Conservation (phyloP, 2,797 vertebrate species). For the Sparus aurata region DNA sequence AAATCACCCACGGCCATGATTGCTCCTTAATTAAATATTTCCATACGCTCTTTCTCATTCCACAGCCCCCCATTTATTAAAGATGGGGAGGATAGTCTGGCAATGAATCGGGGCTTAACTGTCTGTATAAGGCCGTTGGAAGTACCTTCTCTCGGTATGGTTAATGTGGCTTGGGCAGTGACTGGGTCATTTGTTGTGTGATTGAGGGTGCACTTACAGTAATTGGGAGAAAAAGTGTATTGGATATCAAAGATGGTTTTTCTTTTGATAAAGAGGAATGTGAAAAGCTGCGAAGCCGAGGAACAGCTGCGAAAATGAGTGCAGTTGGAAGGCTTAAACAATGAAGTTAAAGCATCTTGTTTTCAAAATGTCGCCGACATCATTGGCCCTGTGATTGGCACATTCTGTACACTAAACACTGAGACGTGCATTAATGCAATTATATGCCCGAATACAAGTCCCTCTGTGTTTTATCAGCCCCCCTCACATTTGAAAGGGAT, state of each 20-base stretch:
- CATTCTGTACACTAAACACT: constrained; percentile 31
- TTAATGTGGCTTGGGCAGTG: constrained; percentile 50
- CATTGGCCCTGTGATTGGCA: neutral
- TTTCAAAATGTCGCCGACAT: neutral
- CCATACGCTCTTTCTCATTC: constrained; percentile 69
- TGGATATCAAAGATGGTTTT: constrained; percentile 15
- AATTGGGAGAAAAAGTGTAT: constrained; percentile 34
- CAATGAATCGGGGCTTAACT: constrained; percentile 60
- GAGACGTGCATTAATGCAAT: constrained; percentile 42
- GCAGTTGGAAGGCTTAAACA: constrained; percentile 1
- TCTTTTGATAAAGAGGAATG: constrained; percentile 23
- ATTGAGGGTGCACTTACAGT: constrained; percentile 45
- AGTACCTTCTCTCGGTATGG: constrained; percentile 45
- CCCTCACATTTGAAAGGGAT: constrained; percentile 44
- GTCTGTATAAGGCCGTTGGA: constrained; percentile 40
- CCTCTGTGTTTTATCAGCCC: constrained; percentile 26
- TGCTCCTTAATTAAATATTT: constrained; percentile 87
- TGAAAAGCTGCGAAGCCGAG: constrained; percentile 22
- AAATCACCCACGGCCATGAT: constrained; percentile 85
- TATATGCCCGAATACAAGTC: constrained; percentile 17
- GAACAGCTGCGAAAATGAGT: neutral
- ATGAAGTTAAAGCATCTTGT: neutral
- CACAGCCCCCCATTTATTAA: constrained; percentile 68
- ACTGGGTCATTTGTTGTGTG: constrained; percentile 59
- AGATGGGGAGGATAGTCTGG: constrained; percentile 55